Percentiles rank a stretch among this genome's conserved stretches.
Conservation (phyloP, 2,888 invertebrate species). For the Sesamia inferens region DNA sequence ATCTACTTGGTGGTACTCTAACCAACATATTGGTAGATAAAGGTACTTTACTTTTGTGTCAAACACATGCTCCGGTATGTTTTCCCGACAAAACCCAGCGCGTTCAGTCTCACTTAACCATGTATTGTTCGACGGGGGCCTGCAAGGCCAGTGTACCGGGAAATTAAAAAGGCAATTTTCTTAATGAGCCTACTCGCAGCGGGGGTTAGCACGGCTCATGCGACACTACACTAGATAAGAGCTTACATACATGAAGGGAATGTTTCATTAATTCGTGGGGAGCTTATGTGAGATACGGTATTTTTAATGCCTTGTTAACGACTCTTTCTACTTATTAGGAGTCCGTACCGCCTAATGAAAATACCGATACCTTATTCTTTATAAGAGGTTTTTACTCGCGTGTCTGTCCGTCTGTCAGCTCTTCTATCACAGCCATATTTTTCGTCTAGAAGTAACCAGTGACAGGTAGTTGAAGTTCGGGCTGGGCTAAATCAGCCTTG, state of each 20-base stretch:
- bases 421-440: background rate
- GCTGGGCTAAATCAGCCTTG: background rate
- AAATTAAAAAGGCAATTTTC: constrained; percentile 87
- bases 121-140: constrained; percentile 65
- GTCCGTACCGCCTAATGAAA: too few species aligned
- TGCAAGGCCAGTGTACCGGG: constrained; percentile 76
- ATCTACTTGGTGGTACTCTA: too few species aligned
- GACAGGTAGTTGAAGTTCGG: background rate
- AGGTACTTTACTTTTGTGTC: background rate
- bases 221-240: constrained; percentile 59
- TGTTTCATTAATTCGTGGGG: constrained; percentile 40
- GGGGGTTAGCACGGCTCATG: constrained; percentile 69
- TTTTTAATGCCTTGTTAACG: constrained; percentile 1
- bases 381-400: too few species aligned
- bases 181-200: constrained; percentile 79
- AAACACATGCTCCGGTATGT: constrained; percentile 48
- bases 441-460: background rate
- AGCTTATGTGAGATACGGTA: constrained; percentile 4
- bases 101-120: constrained; percentile 65
- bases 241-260: constrained; percentile 36
- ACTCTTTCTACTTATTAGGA: background rate
- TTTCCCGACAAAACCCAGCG: constrained; percentile 61
- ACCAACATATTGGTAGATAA: too few species aligned
- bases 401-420: too few species aligned
- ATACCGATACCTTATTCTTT: too few species aligned